Evolutionary conservation across 2,113 vertebrate genomes (phyloP), one percentile per base, ranked within the genome.

Genomic region (Variabilichromis moorii): DNA sequence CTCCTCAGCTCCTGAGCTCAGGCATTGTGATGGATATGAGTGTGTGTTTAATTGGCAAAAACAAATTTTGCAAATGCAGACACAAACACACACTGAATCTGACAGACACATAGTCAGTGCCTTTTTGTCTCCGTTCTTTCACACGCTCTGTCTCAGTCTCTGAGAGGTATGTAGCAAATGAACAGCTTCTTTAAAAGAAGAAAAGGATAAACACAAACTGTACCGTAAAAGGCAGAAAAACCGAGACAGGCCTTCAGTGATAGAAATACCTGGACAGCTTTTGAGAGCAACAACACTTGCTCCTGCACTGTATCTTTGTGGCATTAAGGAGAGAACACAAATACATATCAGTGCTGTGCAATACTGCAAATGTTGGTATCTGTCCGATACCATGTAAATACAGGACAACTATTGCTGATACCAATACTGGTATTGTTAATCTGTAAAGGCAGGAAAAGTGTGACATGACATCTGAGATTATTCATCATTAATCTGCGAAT

Each of bases 41-140:
- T 40, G 78, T 35, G 83, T 83, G 37, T 91, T 92, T 94, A 93
- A 92, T 87, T 94, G 91, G 83, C 53, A 83, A 89, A 84, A 90
- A 86, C 50, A 86, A 88, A 90, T 55, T 35, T 73, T 82, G 40
- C 12, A 73, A 71, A 50, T 66, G 82, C 68, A 16, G 8, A 80
- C 57, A 82, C 78, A 78, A 55, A 12, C 86, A 66, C 54, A 84
- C 80, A 79, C n/a, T 19, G 16, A 80, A 47, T 83, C 80, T 66
- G 45, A 79, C 4, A 84, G 14, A 84, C 82, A 66, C 31, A 19
- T 7, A 53, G 83, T 53, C 42, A n/a, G 28, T 66, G 17, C 31
- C n/a, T 66, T 76, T 80, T 45, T 19, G 73, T 86, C 57, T 84
- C 14, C 10, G 3, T 28, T 42, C 76, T 31, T 35, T 85, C 89